Evolutionary conservation across 1,140 invertebrate species (phyloP).

Genomic region (Nomia melanderi): DNA sequence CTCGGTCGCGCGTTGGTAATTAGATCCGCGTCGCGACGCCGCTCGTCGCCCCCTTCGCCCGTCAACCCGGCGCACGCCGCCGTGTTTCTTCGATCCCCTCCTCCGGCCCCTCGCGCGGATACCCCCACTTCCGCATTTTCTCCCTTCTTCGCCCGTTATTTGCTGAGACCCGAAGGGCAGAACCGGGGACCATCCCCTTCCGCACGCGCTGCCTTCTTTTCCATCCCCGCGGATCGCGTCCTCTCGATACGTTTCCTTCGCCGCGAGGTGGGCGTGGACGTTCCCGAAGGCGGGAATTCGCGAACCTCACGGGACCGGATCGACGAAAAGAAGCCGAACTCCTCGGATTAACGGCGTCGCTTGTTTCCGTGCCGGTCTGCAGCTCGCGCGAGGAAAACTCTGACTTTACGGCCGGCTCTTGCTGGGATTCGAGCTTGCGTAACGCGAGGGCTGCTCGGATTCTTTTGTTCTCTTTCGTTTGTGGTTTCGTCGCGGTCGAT

Average conservation of each 20-base stretch:
- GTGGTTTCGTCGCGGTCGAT: no score
- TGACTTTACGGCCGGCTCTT: no score
- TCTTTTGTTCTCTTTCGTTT: no score
- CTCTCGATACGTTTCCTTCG: no score
- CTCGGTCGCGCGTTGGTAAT: slow-evolving; percentile 76
- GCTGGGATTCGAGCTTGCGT: no score
- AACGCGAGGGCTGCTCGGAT: no score
- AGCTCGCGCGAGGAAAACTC: no score
- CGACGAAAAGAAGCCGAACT: slow-evolving; percentile 15
- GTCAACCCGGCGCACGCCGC: slow-evolving; percentile 68
- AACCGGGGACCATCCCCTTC: slow-evolving; percentile 24
- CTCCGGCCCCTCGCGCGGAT: neutral
- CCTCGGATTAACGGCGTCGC: no score
- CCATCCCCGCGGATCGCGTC: no score
- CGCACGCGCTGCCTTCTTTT: slow-evolving; percentile 2
- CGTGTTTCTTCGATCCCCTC: slow-evolving; percentile 20
- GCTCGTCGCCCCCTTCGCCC: slow-evolving; percentile 67
- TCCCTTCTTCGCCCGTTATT: neutral
- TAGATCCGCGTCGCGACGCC: slow-evolving; percentile 71
- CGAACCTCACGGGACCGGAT: neutral
- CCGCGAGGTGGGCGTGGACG: slow-evolving; percentile 38
- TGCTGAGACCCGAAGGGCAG: slow-evolving; percentile 22
- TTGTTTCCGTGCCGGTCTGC: no score
- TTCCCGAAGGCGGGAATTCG: slow-evolving; percentile 11
- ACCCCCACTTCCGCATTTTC: neutral